Conservation (phyloP, 2,797 vertebrate species). For the Sebastiscus albofasciatus region DNA sequence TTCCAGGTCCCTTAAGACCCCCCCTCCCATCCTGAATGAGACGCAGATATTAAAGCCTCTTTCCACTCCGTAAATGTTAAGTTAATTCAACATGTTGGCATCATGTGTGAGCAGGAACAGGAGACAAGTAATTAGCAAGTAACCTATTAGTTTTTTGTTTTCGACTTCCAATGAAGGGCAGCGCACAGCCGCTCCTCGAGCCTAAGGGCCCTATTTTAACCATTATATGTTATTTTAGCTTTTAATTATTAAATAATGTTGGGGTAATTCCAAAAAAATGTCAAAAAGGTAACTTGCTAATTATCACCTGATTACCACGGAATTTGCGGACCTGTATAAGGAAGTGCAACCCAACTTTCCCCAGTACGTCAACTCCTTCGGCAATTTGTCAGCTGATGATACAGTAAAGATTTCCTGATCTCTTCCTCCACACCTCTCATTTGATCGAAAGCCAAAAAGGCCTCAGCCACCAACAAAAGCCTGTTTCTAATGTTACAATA, state of each 20-base stretch:
- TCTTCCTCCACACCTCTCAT: background rate
- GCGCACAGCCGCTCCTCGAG: too few relatives aligned
- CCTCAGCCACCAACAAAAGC: background rate
- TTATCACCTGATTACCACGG: too few relatives aligned
- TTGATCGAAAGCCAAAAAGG: background rate
- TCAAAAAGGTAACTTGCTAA: too few relatives aligned
- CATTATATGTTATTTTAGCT: too few relatives aligned
- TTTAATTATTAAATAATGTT: too few relatives aligned
- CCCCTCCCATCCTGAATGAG: background rate
- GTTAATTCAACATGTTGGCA: background rate
- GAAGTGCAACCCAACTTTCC: background rate
- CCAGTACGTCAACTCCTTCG: background rate
- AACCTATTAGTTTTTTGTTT: too few relatives aligned
- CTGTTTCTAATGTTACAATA: background rate
- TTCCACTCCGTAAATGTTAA: background rate
- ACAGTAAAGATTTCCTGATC: background rate
- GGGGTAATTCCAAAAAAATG: too few relatives aligned
- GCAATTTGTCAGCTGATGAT: background rate
- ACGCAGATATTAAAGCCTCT: background rate
- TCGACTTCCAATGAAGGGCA: too few relatives aligned
- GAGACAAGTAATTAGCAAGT: background rate
- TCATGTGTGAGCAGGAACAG: background rate
- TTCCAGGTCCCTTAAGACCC: conserved; percentile 44
- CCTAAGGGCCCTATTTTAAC: too few relatives aligned
- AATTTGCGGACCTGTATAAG: too few relatives aligned